A percentile compares a stretch with the other conserved stretches of the same genome.
These are phyloP conservation scores for Callopanchax toddi DNA, from an alignment of 2,113 vertebrate species.

Conservation along the genomic window DNA sequence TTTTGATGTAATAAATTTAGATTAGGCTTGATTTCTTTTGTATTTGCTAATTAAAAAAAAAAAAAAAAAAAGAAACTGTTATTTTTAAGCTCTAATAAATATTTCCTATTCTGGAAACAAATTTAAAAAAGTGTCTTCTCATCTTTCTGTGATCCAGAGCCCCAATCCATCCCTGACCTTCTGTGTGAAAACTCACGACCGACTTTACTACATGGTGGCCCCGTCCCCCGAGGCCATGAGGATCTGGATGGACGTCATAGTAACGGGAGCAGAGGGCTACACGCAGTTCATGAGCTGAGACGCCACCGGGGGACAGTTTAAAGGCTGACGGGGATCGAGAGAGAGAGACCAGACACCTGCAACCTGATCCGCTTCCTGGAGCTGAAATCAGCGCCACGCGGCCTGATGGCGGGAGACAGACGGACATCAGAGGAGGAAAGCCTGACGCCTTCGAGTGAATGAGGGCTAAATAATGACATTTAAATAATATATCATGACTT, in stretches of 20 bases:
- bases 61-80: no score
- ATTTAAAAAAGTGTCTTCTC: not conserved
- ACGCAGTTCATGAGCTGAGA: conserved; percentile 94
- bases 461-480: conserved; percentile 34
- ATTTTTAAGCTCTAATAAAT: no score
- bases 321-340: conserved; percentile 19
- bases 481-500: conserved; percentile 2
- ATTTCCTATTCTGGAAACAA: no score
- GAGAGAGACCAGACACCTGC: conserved; percentile 23
- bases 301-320: conserved; percentile 6
- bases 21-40: no score
- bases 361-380: conserved; percentile 18
- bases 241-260: conserved; percentile 88
- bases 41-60: no score
- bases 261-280: conserved; percentile 95
- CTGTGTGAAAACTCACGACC: conserved; percentile 96
- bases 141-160: conserved; percentile 79
- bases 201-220: conserved; percentile 97
- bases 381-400: conserved; percentile 5
- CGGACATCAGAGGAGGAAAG: conserved; percentile 1
- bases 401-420: not conserved
- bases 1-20: no score
- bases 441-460: conserved; percentile 45
- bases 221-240: conserved; percentile 96
- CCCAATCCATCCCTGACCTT: conserved; percentile 93